Evolutionary conservation across 2,888 invertebrate species (phyloP).

Genomic region (Oscheius sp.): DNA sequence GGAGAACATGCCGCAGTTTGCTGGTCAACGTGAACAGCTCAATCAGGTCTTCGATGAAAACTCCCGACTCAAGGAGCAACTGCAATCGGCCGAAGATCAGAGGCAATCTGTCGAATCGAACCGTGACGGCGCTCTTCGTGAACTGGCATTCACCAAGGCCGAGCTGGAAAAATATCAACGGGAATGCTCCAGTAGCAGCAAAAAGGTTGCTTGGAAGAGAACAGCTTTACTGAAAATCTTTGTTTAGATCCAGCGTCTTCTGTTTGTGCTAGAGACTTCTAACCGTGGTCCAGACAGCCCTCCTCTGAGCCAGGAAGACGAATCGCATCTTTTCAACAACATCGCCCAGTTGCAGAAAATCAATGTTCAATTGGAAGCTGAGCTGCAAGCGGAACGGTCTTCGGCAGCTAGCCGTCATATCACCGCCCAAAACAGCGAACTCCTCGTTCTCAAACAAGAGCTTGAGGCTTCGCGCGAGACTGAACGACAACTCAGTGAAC

Average conservation of each 20-base stretch:
- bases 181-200: slow-evolving; percentile 36
- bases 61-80: slow-evolving; percentile 38
- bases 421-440: slow-evolving; percentile 49
- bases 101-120: slow-evolving; percentile 41
- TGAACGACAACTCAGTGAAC: slow-evolving; percentile 41
- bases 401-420: slow-evolving; percentile 47
- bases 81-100: slow-evolving; percentile 44
- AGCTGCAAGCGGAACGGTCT: slow-evolving; percentile 47
- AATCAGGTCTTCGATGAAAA: slow-evolving; percentile 45
- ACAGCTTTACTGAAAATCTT: background rate
- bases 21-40: slow-evolving; percentile 43
- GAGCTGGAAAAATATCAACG: slow-evolving; percentile 64
- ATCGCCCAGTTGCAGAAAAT: slow-evolving; percentile 47
- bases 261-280: slow-evolving; percentile 25
- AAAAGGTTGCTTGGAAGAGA: background rate
- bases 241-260: slow-evolving; percentile 29
- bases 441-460: slow-evolving; percentile 36
- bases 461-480: slow-evolving; percentile 41
- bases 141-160: slow-evolving; percentile 61
- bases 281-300: slow-evolving; percentile 4
- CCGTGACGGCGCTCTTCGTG: slow-evolving; percentile 51
- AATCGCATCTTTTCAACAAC: slow-evolving; percentile 43
- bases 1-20: slow-evolving; percentile 46
- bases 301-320: slow-evolving; percentile 26
- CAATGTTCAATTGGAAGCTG: slow-evolving; percentile 53